These are phyloP conservation scores for Drosophila vallismaia DNA, from an alignment of 2,888 invertebrate species.

Conservation along the genomic window DNA sequence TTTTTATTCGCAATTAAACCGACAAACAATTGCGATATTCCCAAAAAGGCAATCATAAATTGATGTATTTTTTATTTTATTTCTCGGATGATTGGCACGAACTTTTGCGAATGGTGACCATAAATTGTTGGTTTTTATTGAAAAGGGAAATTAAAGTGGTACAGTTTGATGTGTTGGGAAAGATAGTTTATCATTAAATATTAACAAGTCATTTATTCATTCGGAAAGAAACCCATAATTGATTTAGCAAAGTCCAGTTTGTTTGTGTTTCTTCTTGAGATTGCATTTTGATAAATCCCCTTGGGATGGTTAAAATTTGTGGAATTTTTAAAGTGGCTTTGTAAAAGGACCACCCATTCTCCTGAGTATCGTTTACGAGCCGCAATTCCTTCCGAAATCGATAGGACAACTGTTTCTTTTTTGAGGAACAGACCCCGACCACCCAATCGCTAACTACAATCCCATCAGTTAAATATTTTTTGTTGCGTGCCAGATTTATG, in stretches of 20 bases:
- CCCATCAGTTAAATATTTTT: conserved; percentile 38
- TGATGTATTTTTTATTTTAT: conserved; percentile 7
- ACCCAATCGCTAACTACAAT: conserved; percentile 11
- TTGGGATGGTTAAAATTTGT: not conserved
- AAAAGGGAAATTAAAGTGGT: not conserved
- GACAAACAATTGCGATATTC: conserved; percentile 5
- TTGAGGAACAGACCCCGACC: not conserved
- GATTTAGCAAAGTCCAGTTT: not conserved
- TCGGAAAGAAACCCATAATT: too few species aligned
- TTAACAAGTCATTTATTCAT: too few species aligned
- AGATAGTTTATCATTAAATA: too few species aligned
- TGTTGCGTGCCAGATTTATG: conserved; percentile 67
- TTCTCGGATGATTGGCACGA: conserved; percentile 8
- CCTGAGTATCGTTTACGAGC: conserved; percentile 6
- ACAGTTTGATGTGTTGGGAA: not conserved
- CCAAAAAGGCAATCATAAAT: conserved; percentile 9
- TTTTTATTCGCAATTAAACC: conserved; percentile 36
- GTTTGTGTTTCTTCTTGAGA: not conserved
- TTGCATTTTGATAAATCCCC: not conserved
- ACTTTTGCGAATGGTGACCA: not conserved
- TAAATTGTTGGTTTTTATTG: not conserved
- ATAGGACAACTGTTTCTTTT: conserved; percentile 37
- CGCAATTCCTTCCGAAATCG: conserved; percentile 40
- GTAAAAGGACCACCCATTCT: not conserved
- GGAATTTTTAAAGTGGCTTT: not conserved